Base-by-base conservation (phyloP, 2,113 vertebrate species). In the Corythornis cristatus region DNA sequence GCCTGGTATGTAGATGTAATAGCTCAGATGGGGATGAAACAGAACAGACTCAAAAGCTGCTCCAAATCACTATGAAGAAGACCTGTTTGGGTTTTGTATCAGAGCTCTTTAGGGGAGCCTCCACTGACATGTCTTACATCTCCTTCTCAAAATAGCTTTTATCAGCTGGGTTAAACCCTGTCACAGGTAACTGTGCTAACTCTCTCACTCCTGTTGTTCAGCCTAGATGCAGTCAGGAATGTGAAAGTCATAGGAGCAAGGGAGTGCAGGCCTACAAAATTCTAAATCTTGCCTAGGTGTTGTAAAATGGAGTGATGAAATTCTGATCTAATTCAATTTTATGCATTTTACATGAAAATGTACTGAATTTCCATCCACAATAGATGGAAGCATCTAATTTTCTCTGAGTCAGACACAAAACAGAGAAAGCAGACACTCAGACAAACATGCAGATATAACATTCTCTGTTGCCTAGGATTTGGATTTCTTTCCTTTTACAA, bases 401-500 rank as follows among this genome's bases (percentile, higher is more conserved):
- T 86, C 60, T 71, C 67, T 56, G 77, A 70, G 22, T 1, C 17
- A 71, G n/a, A 73, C 12, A n/a, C 8, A 87, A 93, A 73, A 6
- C 61, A 62, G 11, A 37, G 33, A 83, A 80, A 91, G 88, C 72
- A 91, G 3, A 2, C 9, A 26, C 4, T 88, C 17, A 66, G 46
- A 66, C 13, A 92, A 45, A 74, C 4, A 45, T 43, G n/a, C 13
- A 43, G 37, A 29, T 70, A 33, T 54, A 66, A 62, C 2, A 56
- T 60, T 88, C 89, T 65, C 37, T 21, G 25, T 91, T 95, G 54
- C 26, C 17, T 88, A 50, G n/a, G 54, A 73, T 88, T 58, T 81
- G 16, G 7, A 7, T 4, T 92, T 88, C 25, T 83, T 77, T 90
- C 42, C 12, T 7, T 83, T 83, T 86, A 46, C n/a, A 26, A 48